Evolutionary conservation across 2,797 vertebrate species (phyloP), one percentile per base, ranked within the genome.

Genomic region (Coregonus ussuriensis): DNA sequence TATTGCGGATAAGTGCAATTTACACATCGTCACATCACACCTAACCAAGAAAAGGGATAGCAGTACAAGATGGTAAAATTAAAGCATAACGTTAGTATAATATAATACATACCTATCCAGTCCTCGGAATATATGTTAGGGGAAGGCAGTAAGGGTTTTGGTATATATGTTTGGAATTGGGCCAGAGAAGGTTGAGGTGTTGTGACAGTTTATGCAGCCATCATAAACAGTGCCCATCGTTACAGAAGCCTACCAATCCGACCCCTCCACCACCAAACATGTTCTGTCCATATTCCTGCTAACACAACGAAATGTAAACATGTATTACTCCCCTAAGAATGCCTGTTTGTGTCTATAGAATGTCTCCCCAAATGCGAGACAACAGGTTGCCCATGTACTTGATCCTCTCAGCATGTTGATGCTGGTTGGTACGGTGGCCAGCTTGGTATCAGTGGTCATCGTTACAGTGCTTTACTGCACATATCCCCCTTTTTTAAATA

Each of bases 311-410:
- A 89, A 87, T 84, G 75, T 84, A 84, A 88, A 81, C 69, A n/a
- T 88, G 88, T 88, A 83, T 84, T 86, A 84, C 47, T 69, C 5
- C 87, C 81, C 84, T 76, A 81, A 71, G 87, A 86, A 85, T 85
- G 89, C 52, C 51, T 79, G 52, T 74, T 89, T 35, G 3, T 72
- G 6, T 56, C 33, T 52, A 82, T 87, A 84, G 89, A 90, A 89
- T 86, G 86, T 89, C 79, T 59, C 82, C 37, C 79, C 77, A 85
- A 21, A 21, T 31, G 7, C 81, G 78, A 18, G 53, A 54, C 75
- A 81, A 80, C 80, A 82, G 78, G 75, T 89, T 92, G 91, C 90
- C 92, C 91, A 89, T 91, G 90, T 91, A 83, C 89, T 90, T 91
- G 89, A 13, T 72, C 84, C 86, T 35, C 4, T n/a, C 9, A 21